Percentiles rank a stretch among this genome's conserved stretches.
Conservation (phyloP, 2,888 invertebrate species). For the Augochlorella aurata region DNA sequence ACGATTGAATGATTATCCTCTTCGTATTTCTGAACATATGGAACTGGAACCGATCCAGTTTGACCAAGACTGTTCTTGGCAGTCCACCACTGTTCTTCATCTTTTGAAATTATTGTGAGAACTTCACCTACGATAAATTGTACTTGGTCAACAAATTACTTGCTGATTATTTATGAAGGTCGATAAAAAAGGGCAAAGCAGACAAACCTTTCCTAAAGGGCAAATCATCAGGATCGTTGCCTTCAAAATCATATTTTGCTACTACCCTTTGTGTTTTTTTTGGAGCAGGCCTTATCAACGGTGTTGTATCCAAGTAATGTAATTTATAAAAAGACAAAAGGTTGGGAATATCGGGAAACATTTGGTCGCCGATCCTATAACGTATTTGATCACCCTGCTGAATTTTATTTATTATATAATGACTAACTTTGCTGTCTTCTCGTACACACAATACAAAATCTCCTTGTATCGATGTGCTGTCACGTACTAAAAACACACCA, state of each 20-base stretch:
- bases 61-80: constrained; percentile 93
- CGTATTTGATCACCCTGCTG: constrained; percentile 90
- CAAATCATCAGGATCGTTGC: constrained; percentile 97
- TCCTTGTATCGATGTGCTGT: constrained; percentile 95
- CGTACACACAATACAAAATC: constrained; percentile 98
- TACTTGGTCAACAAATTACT: constrained; percentile 4
- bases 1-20: constrained; percentile 74
- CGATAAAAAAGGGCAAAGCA: not conserved
- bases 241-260: constrained; percentile 97
- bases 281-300: constrained; percentile 92
- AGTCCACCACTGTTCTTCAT: constrained; percentile 99
- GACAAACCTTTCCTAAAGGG: constrained; percentile 92
- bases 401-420: constrained; percentile 98
- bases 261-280: constrained; percentile 91
- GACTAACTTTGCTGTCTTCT: constrained; percentile 97
- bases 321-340: constrained; percentile 96
- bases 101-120: constrained; percentile 94
- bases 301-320: constrained; percentile 98
- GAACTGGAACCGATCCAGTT: constrained; percentile 97
- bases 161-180: not conserved
- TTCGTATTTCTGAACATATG: constrained; percentile 91
- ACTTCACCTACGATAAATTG: constrained; percentile 85
- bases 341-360: constrained; percentile 95
- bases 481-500: constrained; percentile 96
- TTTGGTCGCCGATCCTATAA: constrained; percentile 97